phyloP scores from a whole-genome alignment of 2,888 invertebrate species.

The Noctua fimbriata region DNA sequence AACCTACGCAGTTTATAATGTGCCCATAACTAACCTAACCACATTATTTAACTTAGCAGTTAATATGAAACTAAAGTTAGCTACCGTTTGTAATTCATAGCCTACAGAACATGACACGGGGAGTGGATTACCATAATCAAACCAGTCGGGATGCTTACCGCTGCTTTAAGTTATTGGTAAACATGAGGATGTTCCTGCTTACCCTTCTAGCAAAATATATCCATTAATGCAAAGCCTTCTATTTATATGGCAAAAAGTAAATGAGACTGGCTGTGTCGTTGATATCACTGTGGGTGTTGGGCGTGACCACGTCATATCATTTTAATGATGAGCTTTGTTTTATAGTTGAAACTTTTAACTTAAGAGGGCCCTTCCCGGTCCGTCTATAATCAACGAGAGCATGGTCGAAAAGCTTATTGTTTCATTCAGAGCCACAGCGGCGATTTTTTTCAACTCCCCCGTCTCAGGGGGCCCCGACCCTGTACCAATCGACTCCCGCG shows the following conservation, averaged over 20 bases:
- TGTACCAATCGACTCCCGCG: too few species aligned
- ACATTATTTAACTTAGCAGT: constrained; percentile 36
- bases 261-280: background rate
- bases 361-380: too few species aligned
- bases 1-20: constrained; percentile 30
- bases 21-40: constrained; percentile 27
- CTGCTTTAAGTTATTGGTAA: constrained; percentile 39
- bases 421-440: too few species aligned
- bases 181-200: constrained; percentile 31
- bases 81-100: constrained; percentile 60
- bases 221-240: background rate
- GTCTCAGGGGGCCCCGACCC: too few species aligned
- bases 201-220: constrained; percentile 21
- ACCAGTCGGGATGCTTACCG: constrained; percentile 39
- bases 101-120: constrained; percentile 41
- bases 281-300: background rate
- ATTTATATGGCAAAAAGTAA: constrained; percentile 17
- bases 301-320: background rate
- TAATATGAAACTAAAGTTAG: constrained; percentile 29
- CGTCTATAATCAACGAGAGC: too few species aligned
- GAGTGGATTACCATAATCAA: constrained; percentile 55
- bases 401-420: too few species aligned
- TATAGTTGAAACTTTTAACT: background rate
- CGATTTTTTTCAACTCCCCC: too few species aligned
- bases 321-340: background rate